These are phyloP conservation scores for Dryomyza anilis DNA, from an alignment of 2,888 invertebrate species.

Conservation along the genomic window DNA sequence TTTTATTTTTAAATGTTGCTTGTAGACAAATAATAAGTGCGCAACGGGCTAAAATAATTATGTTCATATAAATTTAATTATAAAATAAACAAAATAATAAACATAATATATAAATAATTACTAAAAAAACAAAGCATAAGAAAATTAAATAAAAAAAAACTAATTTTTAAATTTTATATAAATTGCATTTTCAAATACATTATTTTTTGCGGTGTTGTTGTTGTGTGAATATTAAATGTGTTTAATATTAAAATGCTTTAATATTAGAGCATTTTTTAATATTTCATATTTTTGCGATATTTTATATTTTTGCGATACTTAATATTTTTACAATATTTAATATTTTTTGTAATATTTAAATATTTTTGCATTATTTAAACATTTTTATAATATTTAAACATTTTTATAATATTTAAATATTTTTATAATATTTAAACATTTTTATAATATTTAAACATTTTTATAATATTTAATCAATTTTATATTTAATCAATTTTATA, in stretches of 20 bases:
- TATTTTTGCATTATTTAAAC: too few relatives aligned
- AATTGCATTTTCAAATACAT: conserved; percentile 10
- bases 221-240: not conserved
- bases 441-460: too few relatives aligned
- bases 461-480: too few relatives aligned
- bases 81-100: not conserved
- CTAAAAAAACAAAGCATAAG: not conserved
- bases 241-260: not conserved
- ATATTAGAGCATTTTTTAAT: not conserved
- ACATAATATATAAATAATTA: too few relatives aligned
- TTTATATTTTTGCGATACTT: too few relatives aligned
- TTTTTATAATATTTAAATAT: too few relatives aligned
- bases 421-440: too few relatives aligned
- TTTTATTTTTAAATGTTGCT: conserved; percentile 4
- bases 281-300: not conserved
- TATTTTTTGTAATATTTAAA: too few relatives aligned
- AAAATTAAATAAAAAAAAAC: conserved; percentile 7
- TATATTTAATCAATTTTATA: too few relatives aligned
- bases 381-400: too few relatives aligned
- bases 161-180: not conserved
- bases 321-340: too few relatives aligned
- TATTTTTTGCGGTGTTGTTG: not conserved
- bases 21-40: conserved; percentile 19
- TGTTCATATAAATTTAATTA: conserved; percentile 2
- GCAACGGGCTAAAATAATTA: not conserved